These are phyloP conservation scores for Camelus dromedarius DNA, from an alignment of 2,113 vertebrate species.

Conservation along the genomic window DNA sequence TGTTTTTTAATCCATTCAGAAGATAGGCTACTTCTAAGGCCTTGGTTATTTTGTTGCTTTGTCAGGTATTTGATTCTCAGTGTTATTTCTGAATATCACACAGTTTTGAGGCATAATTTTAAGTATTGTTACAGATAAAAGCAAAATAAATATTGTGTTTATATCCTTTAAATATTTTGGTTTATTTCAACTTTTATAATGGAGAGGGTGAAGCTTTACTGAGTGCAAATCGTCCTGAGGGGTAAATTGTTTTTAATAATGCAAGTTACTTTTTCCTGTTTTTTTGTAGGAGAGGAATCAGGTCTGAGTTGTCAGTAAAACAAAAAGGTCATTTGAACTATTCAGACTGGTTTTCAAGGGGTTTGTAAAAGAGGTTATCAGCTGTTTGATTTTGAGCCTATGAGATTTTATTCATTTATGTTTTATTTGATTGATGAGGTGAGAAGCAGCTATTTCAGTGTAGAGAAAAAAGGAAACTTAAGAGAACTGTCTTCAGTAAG, in stretches of 20 bases:
- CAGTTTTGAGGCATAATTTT: neutral
- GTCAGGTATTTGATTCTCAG: neutral
- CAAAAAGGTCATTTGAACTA: slow-evolving; percentile 50
- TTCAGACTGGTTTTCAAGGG: slow-evolving; percentile 1
- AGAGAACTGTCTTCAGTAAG: neutral
- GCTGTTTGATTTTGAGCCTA: neutral
- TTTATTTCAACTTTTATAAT: neutral
- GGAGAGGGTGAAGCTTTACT: neutral
- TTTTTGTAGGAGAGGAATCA: slow-evolving; percentile 7
- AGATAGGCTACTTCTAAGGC: slow-evolving; percentile 14
- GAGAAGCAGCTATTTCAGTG: neutral
- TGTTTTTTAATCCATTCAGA: slow-evolving; percentile 20
- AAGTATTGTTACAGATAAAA: slow-evolving; percentile 26
- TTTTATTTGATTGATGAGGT: neutral
- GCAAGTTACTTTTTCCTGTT: slow-evolving; percentile 34
- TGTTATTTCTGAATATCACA: slow-evolving; percentile 3
- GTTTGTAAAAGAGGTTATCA: neutral
- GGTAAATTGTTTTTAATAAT: slow-evolving; percentile 22
- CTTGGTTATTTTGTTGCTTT: neutral
- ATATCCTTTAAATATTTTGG: slow-evolving; percentile 17
- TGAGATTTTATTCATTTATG: neutral
- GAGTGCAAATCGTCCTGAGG: neutral
- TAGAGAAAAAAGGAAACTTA: neutral
- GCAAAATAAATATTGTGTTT: neutral
- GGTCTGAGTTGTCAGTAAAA: slow-evolving; percentile 21